A percentile compares a stretch with the other conserved stretches of the same genome.
phyloP scores from a whole-genome alignment of 2,113 vertebrate genomes.

The Eurystomus gularis region DNA sequence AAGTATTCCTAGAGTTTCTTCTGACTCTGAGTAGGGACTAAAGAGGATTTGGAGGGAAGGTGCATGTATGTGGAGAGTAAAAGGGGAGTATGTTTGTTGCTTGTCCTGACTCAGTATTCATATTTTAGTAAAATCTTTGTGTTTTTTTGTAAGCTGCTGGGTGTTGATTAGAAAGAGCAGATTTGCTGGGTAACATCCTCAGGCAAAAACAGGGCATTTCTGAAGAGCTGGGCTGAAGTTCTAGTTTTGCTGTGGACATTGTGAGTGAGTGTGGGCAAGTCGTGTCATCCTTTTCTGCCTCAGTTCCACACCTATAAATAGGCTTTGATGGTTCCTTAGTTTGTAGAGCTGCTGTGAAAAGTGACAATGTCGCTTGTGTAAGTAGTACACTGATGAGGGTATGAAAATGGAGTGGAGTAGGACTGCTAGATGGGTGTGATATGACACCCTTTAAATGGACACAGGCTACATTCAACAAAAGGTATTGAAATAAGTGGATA shows the following conservation, averaged over 20 bases:
- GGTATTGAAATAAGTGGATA: neutral
- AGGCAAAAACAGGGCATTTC: neutral
- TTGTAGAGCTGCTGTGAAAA: neutral
- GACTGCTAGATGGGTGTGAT: neutral
- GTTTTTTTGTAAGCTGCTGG: neutral
- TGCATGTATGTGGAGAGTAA: neutral
- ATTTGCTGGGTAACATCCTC: neutral
- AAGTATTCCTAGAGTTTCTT: neutral
- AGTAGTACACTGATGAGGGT: neutral
- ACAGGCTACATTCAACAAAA: neutral
- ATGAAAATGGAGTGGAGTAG: neutral
- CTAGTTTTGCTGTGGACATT: neutral
- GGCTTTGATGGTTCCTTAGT: neutral
- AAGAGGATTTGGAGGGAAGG: neutral
- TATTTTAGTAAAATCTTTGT: neutral
- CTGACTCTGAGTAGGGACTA: neutral
- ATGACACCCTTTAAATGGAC: neutral
- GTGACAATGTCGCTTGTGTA: neutral
- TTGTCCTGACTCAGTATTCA: neutral
- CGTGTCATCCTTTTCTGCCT: neutral
- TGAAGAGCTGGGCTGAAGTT: neutral
- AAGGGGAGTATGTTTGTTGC: neutral
- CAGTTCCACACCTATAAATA: neutral
- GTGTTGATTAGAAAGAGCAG: neutral
- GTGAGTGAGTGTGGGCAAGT: neutral